Evolutionary conservation across 92 coral and sea anemone genomes (phyloP), one percentile per base, ranked within the genome.

Genomic region (Epizoanthus fatuus): DNA sequence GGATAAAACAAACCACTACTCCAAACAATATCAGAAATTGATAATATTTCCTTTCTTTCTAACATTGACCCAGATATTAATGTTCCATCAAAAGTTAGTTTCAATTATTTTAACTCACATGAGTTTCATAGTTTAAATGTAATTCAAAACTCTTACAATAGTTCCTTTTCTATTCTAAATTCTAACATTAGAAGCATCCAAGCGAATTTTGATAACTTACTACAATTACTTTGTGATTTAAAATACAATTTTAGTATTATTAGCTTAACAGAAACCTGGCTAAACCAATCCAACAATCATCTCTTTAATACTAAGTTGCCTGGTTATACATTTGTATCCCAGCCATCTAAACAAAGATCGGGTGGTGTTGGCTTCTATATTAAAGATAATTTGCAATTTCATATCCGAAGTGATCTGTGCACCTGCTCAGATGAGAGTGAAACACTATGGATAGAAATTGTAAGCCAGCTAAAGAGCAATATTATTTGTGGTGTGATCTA

Each of bases 181-280:
- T 85, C 69, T 20, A 85, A 85, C 70, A 75, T 74, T 38, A 44
- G 83, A 84, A 75, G 88, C 32, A 11, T 84, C 40, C 76, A 84
- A 74, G 88, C 88, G 4, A 75, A 85, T 75, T 74, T 85, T 85
- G 83, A 85, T 54, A 62, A 44, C 45, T 64, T 85, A 52, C 56
- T 47, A 14, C 75, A 74, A 40, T 51, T 85, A 74, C 44, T 75
- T 10, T 16, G 40, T 35, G 75, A 85, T 40, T 11, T 85, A 20
- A 75, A 58, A 63, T 63, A 85, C n/a, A 47, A 45, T 73, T 73
- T 85, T 37, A 74, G 83, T 75, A 60, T 84, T 17, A 73, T 73
- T n/a, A 32, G 62, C 79, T 11, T 73, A 45, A 19, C 62, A 73
- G 62, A 73, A 73, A 73, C 72, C 25, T 10, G 74, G 51, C 51